phyloP scores from a whole-genome alignment of 2,888 invertebrate genomes.

The Epirrhoe tristata region DNA sequence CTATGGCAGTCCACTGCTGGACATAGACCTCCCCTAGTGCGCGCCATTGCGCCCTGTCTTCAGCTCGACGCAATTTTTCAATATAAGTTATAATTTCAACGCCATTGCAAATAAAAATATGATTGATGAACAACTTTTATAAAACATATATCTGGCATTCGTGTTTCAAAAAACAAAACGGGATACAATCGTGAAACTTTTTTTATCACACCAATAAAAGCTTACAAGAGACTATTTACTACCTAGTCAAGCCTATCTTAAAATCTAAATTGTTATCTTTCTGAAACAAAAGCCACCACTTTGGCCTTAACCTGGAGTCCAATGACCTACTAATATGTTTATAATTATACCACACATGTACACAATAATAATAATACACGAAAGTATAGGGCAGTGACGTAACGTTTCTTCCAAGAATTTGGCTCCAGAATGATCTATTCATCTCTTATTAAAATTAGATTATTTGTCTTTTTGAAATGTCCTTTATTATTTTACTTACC shows the following conservation, averaged over 20 bases:
- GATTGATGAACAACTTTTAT: too few species aligned
- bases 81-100: too few species aligned
- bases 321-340: slow-evolving; percentile 82
- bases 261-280: slow-evolving; percentile 28
- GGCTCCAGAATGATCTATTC: slow-evolving; percentile 18
- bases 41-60: too few species aligned
- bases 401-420: slow-evolving; percentile 56
- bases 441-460: slow-evolving; percentile 38
- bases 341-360: slow-evolving; percentile 81
- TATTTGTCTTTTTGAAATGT: slow-evolving; percentile 29
- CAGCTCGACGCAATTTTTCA: too few species aligned
- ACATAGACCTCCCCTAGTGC: too few species aligned
- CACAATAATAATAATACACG: slow-evolving; percentile 60
- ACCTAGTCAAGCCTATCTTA: not conserved
- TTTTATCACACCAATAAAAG: too few species aligned
- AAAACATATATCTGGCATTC: too few species aligned
- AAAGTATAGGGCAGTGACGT: slow-evolving; percentile 64
- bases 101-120: too few species aligned
- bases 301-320: slow-evolving; percentile 72
- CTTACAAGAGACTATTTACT: not conserved
- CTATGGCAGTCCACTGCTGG: too few species aligned
- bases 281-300: slow-evolving; percentile 55
- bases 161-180: too few species aligned
- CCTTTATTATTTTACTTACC: slow-evolving; percentile 1
- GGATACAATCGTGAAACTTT: too few species aligned